A percentile compares a stretch with the other conserved stretches of the same genome.
Conservation (phyloP, 2,797 vertebrate genomes). For the Aldrovandia affinis region DNA sequence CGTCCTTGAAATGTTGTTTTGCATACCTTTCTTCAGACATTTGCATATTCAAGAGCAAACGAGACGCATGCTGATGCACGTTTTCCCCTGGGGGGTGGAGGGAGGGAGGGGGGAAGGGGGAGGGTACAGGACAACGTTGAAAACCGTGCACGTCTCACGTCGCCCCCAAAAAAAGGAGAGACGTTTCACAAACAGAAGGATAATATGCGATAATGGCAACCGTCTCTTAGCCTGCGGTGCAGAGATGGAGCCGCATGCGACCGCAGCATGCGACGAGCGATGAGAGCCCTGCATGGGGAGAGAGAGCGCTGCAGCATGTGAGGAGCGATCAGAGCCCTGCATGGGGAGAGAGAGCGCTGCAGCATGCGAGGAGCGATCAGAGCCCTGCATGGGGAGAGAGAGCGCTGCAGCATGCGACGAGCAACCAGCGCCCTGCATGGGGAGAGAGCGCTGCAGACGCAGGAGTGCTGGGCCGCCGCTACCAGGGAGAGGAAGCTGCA, state of each 20-base stretch:
- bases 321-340: conserved; percentile 13
- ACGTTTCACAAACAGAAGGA: too few relatives aligned
- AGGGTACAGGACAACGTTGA: neutral
- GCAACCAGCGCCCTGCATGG: conserved; percentile 8
- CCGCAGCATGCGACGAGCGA: neutral
- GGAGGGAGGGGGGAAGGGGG: too few relatives aligned
- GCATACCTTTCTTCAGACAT: conserved; percentile 36
- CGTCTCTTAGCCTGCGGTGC: too few relatives aligned
- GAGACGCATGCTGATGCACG: conserved; percentile 7
- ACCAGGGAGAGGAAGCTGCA: neutral
- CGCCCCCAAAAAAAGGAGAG: too few relatives aligned
- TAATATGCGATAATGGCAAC: too few relatives aligned
- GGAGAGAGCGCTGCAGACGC: neutral
- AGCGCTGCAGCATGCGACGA: neutral
- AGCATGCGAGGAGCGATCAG: conserved; percentile 9
- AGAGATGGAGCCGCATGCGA: neutral
- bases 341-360: too few relatives aligned
- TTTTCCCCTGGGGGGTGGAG: neutral
- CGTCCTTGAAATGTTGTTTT: conserved; percentile 13
- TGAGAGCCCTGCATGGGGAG: conserved; percentile 8
- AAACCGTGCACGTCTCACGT: too few relatives aligned
- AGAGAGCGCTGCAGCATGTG: neutral
- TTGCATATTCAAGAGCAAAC: conserved; percentile 68
- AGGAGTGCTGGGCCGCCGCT: neutral
- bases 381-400: neutral